Evolutionary conservation across 2,113 vertebrate species (phyloP).

Genomic region (Xiphophorus couchianus): DNA sequence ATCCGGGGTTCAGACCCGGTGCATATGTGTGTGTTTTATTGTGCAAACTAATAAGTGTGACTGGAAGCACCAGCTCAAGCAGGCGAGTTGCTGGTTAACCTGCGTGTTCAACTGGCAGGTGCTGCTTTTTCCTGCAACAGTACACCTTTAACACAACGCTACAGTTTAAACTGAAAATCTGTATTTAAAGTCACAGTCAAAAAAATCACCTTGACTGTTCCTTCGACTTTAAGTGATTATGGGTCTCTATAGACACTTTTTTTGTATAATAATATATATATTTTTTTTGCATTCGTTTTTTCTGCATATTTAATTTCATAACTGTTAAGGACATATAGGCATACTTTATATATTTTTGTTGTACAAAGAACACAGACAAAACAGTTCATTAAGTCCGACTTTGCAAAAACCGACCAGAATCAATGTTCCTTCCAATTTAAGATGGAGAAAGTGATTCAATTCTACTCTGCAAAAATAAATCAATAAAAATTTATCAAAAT

Average conservation of each 20-base stretch:
- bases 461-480: no score
- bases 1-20: slow-evolving; percentile 56
- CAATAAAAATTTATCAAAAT: no score
- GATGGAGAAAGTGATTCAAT: no score
- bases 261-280: no score
- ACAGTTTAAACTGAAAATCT: not conserved
- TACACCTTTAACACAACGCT: no score
- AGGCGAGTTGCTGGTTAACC: slow-evolving; percentile 40
- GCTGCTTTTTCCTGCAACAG: not conserved
- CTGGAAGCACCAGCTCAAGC: not conserved
- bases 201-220: no score
- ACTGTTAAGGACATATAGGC: not conserved
- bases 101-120: slow-evolving; percentile 12
- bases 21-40: slow-evolving; percentile 23
- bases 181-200: not conserved
- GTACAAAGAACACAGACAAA: not conserved
- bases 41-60: slow-evolving; percentile 18
- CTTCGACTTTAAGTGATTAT: no score
- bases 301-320: not conserved
- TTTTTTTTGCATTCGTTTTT: no score
- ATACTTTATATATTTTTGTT: not conserved
- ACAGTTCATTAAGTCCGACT: not conserved
- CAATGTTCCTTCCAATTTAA: no score
- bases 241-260: no score
- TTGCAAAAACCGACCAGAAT: no score